Evolutionary conservation across 2,888 invertebrate genomes (phyloP).

Genomic region (Callyntrura guangdongensis): DNA sequence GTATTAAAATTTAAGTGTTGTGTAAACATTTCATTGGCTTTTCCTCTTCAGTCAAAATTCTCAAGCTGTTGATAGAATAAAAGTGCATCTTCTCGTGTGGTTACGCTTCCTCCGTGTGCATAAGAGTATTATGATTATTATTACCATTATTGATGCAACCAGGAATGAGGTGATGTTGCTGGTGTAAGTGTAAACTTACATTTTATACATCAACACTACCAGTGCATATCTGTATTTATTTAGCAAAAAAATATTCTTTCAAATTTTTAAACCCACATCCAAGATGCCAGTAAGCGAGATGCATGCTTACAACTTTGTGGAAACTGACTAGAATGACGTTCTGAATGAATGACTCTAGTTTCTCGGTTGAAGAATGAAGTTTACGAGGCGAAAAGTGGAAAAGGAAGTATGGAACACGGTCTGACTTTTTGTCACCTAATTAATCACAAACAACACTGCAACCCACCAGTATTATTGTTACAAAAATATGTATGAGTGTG

Average conservation of each 20-base stretch:
- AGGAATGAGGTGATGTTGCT: background rate
- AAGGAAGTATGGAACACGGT: slow-evolving; percentile 78
- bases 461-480: slow-evolving; percentile 27
- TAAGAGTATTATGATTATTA: background rate
- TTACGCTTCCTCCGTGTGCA: slow-evolving; percentile 9
- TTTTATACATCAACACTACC: slow-evolving; percentile 21
- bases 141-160: background rate
- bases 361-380: slow-evolving; percentile 74
- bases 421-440: slow-evolving; percentile 80
- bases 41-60: slow-evolving; percentile 40
- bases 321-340: slow-evolving; percentile 35
- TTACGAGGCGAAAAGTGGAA: slow-evolving; percentile 79
- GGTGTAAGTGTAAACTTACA: background rate
- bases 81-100: slow-evolving; percentile 31
- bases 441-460: slow-evolving; percentile 73
- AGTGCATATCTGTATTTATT: background rate
- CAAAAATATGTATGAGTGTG: slow-evolving; percentile 10
- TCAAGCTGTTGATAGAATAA: slow-evolving; percentile 40
- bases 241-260: slow-evolving; percentile 1
- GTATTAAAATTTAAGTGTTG: slow-evolving; percentile 61
- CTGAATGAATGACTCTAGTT: slow-evolving; percentile 66
- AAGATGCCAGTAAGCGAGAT: background rate
- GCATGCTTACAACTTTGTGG: slow-evolving; percentile 25
- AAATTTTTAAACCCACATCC: background rate
- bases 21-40: slow-evolving; percentile 65